Percentiles rank a stretch among this genome's conserved stretches.
Conservation (phyloP, 2,797 vertebrate genomes). For the Enteromius mattozi region DNA sequence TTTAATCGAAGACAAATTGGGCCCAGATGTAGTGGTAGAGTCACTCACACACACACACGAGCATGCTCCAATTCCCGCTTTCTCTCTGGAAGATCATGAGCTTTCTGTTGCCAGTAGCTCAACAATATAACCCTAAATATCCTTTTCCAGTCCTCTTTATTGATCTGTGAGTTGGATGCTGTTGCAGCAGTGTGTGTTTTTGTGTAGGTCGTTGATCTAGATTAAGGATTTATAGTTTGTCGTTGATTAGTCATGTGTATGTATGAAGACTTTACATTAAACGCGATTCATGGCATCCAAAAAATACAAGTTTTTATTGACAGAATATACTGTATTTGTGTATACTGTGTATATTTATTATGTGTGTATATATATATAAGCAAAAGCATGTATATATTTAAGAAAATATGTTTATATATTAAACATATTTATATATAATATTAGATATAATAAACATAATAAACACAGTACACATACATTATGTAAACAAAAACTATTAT, state of each 20-base stretch:
- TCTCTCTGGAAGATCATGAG: not conserved
- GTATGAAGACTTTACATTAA: not conserved
- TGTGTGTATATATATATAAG: no score
- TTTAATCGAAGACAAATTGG: conserved; percentile 37
- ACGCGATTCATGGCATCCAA: no score
- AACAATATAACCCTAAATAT: not conserved
- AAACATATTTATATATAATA: no score
- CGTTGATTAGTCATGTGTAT: not conserved
- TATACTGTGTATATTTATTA: no score
- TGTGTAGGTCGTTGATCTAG: not conserved
- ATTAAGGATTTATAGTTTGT: not conserved
- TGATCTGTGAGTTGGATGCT: not conserved
- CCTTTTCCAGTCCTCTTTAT: not conserved
- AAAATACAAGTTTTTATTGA: no score
- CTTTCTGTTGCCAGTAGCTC: not conserved
- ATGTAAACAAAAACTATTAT: no score
- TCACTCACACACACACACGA: not conserved
- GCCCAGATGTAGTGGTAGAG: conserved; percentile 2
- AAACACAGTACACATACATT: no score
- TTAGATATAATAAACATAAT: no score
- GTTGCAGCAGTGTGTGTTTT: not conserved
- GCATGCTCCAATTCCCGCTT: not conserved
- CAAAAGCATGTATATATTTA: no score
- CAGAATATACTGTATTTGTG: no score
- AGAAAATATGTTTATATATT: no score